These are phyloP conservation scores for Motacilla tschutschensis DNA, from an alignment of 2,113 vertebrate species.

Conservation along the genomic window DNA sequence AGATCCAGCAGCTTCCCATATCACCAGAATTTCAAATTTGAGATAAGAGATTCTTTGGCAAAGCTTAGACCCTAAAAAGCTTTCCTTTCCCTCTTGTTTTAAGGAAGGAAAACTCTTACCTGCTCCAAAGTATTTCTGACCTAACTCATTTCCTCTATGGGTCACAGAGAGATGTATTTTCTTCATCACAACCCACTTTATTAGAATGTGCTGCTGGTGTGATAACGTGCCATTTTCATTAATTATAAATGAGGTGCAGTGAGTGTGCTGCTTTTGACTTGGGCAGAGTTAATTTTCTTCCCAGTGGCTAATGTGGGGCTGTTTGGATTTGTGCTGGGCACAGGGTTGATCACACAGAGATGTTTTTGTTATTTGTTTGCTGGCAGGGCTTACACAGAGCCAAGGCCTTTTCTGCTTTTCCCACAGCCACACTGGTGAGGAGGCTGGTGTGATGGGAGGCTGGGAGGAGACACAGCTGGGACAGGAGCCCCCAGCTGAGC, in stretches of 20 bases:
- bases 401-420: background rate
- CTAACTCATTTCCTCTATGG: background rate
- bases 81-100: background rate
- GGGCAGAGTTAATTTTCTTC: background rate
- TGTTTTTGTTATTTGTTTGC: background rate
- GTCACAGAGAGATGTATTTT: background rate
- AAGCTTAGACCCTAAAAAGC: background rate
- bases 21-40: background rate
- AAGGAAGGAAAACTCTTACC: background rate
- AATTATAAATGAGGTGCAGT: conserved; percentile 4
- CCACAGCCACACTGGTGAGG: accelerated
- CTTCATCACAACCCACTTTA: background rate
- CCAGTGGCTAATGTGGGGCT: too few species aligned
- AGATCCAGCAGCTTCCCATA: background rate
- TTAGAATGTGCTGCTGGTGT: background rate
- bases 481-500: background rate
- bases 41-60: background rate
- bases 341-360: accelerated
- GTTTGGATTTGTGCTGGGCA: background rate
- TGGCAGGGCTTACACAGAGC: background rate
- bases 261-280: background rate
- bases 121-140: background rate
- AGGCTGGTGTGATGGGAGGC: accelerated
- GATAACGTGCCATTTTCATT: background rate
- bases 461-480: background rate